These are phyloP conservation scores for Trigoniulus corallinus DNA, from an alignment of 1,140 invertebrate genomes.

Conservation along the genomic window DNA sequence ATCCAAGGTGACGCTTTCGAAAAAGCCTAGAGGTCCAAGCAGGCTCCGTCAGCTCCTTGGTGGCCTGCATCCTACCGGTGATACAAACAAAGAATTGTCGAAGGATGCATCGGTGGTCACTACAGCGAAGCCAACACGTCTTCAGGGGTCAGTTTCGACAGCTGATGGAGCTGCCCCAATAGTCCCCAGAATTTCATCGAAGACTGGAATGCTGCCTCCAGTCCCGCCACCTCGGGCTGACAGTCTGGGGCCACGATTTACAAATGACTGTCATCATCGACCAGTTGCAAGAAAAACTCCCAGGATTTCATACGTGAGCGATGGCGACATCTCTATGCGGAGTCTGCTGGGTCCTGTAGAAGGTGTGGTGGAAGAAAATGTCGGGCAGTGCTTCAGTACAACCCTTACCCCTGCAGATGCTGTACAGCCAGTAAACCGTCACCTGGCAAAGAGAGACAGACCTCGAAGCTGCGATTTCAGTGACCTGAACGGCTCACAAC, in stretches of 20 bases:
- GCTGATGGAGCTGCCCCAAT: too few relatives aligned
- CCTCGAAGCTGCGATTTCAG: constrained; percentile 4
- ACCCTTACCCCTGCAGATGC: neutral
- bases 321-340: neutral
- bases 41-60: too few relatives aligned
- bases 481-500: neutral
- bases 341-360: neutral
- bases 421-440: neutral
- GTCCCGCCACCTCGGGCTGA: too few relatives aligned
- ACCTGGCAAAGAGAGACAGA: neutral
- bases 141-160: too few relatives aligned
- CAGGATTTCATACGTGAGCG: constrained; percentile 5
- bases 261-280: neutral
- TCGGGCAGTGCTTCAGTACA: neutral
- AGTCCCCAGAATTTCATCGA: too few relatives aligned
- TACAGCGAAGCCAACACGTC: neutral
- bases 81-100: neutral
- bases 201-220: too few relatives aligned
- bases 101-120: neutral
- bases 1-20: neutral
- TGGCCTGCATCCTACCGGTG: neutral
- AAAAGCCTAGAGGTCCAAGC: neutral
- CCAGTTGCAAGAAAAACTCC: neutral
- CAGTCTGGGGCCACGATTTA: neutral
- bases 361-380: too few relatives aligned